Conservation (phyloP, 2,888 invertebrate genomes). For the Cosmia pyralina region DNA sequence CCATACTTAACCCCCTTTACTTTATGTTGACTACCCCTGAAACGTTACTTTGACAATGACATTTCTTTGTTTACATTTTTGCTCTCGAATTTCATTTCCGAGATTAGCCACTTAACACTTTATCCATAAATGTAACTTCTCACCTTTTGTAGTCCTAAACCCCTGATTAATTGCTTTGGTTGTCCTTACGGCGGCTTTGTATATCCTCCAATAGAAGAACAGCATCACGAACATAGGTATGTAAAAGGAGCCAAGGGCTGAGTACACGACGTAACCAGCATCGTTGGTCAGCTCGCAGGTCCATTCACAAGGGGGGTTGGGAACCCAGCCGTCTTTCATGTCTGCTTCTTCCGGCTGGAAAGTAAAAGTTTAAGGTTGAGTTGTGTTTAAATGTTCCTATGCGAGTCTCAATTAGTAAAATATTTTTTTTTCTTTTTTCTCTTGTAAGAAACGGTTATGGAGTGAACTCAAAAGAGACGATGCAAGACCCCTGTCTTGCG, state of each 20-base stretch:
- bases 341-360: constrained; percentile 80
- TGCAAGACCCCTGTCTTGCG: background rate
- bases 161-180: constrained; percentile 98
- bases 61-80: too few species aligned
- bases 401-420: too few species aligned
- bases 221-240: constrained; percentile 99
- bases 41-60: too few species aligned
- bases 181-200: constrained; percentile 97
- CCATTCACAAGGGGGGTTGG: constrained; percentile 93
- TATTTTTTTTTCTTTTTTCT: too few species aligned
- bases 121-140: constrained; percentile 43
- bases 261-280: constrained; percentile 98
- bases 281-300: constrained; percentile 98
- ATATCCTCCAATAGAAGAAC: constrained; percentile 99
- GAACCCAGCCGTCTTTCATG: constrained; percentile 76
- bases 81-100: too few species aligned
- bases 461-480: background rate
- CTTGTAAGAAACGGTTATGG: background rate
- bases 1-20: too few species aligned
- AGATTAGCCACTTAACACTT: too few species aligned
- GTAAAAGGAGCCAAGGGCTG: constrained; percentile 99
- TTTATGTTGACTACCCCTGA: too few species aligned
- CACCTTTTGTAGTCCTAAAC: constrained; percentile 96
- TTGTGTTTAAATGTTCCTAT: too few species aligned
- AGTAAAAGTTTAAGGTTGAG: background rate